Evolutionary conservation across 2,113 vertebrate species (phyloP).

Genomic region (Lipotes vexillifer): DNA sequence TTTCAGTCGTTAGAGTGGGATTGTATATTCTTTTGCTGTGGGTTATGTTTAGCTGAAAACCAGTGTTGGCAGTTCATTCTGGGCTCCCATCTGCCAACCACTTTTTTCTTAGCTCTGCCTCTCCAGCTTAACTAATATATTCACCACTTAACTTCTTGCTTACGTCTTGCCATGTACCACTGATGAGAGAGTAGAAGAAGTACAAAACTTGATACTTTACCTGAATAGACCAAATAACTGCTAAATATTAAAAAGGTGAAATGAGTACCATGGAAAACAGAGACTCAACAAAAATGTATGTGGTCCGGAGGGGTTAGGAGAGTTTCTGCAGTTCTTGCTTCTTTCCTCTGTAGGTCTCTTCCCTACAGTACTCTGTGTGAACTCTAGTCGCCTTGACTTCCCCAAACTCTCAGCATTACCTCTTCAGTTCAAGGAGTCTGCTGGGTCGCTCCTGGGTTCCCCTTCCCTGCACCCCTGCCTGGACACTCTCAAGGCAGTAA

Average conservation of each 20-base stretch:
- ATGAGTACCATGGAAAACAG: background rate
- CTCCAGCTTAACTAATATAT: background rate
- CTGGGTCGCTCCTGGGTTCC: background rate
- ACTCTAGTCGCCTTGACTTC: background rate
- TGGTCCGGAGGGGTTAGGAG: background rate
- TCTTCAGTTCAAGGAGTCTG: background rate
- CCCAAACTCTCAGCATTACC: background rate
- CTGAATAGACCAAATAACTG: background rate
- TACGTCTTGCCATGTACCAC: background rate
- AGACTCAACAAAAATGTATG: background rate
- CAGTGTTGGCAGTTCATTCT: background rate
- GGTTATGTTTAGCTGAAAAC: background rate
- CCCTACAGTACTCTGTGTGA: background rate
- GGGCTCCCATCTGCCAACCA: background rate
- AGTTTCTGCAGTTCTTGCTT: background rate
- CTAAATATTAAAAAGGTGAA: background rate
- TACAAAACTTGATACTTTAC: background rate
- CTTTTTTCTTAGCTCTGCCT: background rate
- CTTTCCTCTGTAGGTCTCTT: background rate
- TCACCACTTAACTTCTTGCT: background rate
- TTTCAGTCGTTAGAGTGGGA: background rate
- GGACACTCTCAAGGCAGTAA: background rate
- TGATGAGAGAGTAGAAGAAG: background rate
- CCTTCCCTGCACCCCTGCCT: background rate
- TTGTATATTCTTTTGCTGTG: background rate